These are phyloP conservation scores for Platichthys stellatus DNA, from an alignment of 2,113 vertebrate species.

Conservation along the genomic window DNA sequence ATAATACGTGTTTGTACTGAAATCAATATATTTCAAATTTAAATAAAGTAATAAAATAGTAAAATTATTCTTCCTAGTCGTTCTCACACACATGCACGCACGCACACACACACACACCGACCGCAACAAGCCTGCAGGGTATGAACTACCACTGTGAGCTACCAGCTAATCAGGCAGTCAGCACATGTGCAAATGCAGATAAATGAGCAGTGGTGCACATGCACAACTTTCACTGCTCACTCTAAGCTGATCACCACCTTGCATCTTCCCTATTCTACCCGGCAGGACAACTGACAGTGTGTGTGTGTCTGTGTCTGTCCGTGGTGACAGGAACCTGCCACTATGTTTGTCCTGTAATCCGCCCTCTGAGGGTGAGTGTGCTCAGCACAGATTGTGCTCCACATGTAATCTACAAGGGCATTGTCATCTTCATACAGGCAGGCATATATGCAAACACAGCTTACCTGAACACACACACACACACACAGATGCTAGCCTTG, in stretches of 20 bases:
- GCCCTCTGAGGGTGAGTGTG: constrained; percentile 74
- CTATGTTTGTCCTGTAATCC: constrained; percentile 76
- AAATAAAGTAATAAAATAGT: background rate
- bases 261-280: constrained; percentile 48
- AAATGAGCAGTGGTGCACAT: constrained; percentile 48
- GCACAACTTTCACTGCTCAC: constrained; percentile 26
- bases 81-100: background rate
- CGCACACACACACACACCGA: constrained; percentile 9
- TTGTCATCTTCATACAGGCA: constrained; percentile 48
- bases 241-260: constrained; percentile 46
- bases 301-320: background rate
- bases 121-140: constrained; percentile 24
- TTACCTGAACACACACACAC: background rate
- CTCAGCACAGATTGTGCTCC: constrained; percentile 77
- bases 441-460: constrained; percentile 22
- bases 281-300: constrained; percentile 30
- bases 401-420: constrained; percentile 79
- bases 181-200: constrained; percentile 73
- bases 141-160: constrained; percentile 45
- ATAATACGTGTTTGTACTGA: constrained; percentile 7
- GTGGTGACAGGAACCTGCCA: constrained; percentile 57
- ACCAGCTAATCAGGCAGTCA: constrained; percentile 68
- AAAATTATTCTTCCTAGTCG: constrained; percentile 6
- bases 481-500: background rate
- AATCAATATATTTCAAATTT: constrained; percentile 28